Conservation (phyloP, 53 echinoderm and acorn worm species). For the Astropecten irregularis region DNA sequence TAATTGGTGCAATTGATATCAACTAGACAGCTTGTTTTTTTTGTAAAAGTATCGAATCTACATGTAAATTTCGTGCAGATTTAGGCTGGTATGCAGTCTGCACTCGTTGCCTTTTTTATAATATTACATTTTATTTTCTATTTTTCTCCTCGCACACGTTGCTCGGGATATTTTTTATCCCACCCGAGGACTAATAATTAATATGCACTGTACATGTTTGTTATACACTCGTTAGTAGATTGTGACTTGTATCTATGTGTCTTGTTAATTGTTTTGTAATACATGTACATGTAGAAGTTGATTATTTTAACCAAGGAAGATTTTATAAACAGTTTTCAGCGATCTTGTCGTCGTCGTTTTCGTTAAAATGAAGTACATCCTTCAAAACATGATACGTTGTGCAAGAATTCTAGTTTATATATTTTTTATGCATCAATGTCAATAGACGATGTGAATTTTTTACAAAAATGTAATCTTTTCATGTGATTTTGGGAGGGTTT, state of each 20-base stretch:
- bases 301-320: neutral
- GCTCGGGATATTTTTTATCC: no score
- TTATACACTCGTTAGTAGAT: no score
- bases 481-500: no score
- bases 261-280: no score
- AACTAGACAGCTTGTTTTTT: neutral
- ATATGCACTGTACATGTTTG: no score
- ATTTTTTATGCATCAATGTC: constrained; percentile 23
- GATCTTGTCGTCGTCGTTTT: constrained; percentile 9
- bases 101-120: constrained; percentile 35
- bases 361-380: neutral
- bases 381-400: neutral
- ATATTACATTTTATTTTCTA: constrained; percentile 44
- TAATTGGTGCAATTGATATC: neutral
- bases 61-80: no score
- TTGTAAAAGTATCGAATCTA: no score
- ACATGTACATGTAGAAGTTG: neutral
- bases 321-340: constrained; percentile 32
- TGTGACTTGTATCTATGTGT: no score
- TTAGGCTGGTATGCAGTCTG: constrained; percentile 4
- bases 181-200: no score
- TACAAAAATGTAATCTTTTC: neutral
- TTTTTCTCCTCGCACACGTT: neutral
- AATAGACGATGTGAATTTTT: neutral
- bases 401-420: neutral